Evolutionary conservation across 2,797 vertebrate genomes (phyloP), one percentile per base, ranked within the genome.

Genomic region (Argentina silus): DNA sequence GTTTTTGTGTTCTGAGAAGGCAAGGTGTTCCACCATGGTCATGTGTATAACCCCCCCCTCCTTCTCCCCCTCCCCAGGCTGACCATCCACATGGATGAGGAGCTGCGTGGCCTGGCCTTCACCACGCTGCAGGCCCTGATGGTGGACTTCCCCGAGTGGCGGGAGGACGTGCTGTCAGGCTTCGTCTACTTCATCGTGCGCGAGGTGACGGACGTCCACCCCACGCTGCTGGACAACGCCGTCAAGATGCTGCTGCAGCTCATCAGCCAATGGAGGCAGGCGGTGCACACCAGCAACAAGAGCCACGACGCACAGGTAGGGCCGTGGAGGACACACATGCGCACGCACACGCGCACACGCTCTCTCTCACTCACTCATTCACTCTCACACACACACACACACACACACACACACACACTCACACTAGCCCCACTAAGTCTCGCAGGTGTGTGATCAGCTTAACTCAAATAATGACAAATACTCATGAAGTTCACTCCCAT

Each of bases 61-160:
- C 3, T 66, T 1, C 7, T 1, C 17, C 10, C 43, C 21, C 17
- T 11, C 43, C 21, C 12, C 70, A 99, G 98, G 90, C 88, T 99
- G 85, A 99, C 98, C 66, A 94, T 99, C 90, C 98, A 99, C 82
- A 99, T 99, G 98, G 98, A 99, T 69, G 98, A 99, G 92, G 98
- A 99, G 88, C 93, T 99, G 59, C 96, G 98, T 57, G 96, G 96
- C 67, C 94, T 98, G 83, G 98, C 98, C 79, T 99, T 99, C 88
- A 98, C 98, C 72, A 98, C 98, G n/a, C 95, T 99, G 77, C 97
- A 99, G 90, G 96, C 97, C 43, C 93, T 99, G 82, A 97, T 99
- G 97, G 91, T 98, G 86, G 96, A 99, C 91, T 99, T 99, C 87
- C 96, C 96, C 36, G 97, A 99, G 85, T 99, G 98, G 98, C 93